A percentile compares a stretch with the other conserved stretches of the same genome.
These are phyloP conservation scores for Dromiciops gliroides DNA, from an alignment of 2,113 vertebrate species.

Conservation along the genomic window DNA sequence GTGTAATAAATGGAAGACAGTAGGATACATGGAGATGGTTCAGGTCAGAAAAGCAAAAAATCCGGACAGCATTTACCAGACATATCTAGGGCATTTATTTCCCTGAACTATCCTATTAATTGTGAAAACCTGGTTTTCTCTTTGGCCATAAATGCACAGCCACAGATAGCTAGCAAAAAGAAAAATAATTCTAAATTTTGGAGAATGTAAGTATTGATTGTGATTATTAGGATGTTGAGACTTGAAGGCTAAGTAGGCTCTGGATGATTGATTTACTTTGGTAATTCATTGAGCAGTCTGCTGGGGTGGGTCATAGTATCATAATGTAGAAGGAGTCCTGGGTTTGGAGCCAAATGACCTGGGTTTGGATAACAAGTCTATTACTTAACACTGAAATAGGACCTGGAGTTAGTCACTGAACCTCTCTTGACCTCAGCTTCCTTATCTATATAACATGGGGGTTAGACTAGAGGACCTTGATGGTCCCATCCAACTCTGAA, in stretches of 20 bases:
- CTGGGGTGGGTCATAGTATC: not conserved
- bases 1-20: not conserved
- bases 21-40: not conserved
- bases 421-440: not conserved
- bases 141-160: too few species aligned
- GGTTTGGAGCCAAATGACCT: not conserved
- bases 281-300: not conserved
- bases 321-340: not conserved
- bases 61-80: too few species aligned
- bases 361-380: not conserved
- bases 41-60: not conserved
- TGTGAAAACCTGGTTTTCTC: not conserved
- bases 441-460: not conserved
- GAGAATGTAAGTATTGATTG: not conserved
- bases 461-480: not conserved
- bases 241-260: not conserved
- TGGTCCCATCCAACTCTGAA: not conserved
- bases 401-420: not conserved
- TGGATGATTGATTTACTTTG: not conserved
- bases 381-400: not conserved
- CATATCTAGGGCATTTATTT: not conserved
- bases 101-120: not conserved
- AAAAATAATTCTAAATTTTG: too few species aligned
- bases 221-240: not conserved
- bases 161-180: not conserved